Conservation (phyloP, 2,797 vertebrate species). For the Paratrypauchen microcephalus region DNA sequence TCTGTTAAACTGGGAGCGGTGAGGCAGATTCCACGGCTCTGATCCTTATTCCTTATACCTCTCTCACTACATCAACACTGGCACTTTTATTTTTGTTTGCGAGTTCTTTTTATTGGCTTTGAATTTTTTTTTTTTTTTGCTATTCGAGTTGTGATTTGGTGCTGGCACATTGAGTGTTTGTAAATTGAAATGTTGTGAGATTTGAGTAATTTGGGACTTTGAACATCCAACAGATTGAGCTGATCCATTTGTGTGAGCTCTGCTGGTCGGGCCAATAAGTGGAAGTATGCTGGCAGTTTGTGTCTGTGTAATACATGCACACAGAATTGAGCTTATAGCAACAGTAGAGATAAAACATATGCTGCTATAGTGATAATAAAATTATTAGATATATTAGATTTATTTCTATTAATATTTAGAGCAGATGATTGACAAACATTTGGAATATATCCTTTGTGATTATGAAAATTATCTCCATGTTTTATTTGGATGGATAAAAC, state of each 20-base stretch:
- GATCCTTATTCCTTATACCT: slow-evolving; percentile 23
- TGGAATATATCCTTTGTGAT: not conserved
- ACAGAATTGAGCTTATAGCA: not conserved
- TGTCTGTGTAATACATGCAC: not conserved
- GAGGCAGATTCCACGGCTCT: slow-evolving; percentile 44
- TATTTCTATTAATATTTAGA: too few relatives aligned
- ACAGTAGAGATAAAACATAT: not conserved
- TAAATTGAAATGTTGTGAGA: not conserved
- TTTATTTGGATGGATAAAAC: not conserved
- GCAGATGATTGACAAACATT: not conserved
- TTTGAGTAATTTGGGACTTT: not conserved
- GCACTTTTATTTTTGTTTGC: slow-evolving; percentile 5
- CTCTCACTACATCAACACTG: slow-evolving; percentile 24
- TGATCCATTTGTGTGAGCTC: not conserved
- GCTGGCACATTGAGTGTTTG: not conserved
- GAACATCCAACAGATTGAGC: not conserved
- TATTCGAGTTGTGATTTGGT: slow-evolving; percentile 1
- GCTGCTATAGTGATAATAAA: not conserved
- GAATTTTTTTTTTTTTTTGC: slow-evolving; percentile 9
- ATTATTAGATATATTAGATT: not conserved
- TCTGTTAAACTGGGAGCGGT: slow-evolving; percentile 74
- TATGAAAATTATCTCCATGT: not conserved
- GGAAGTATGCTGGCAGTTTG: not conserved
- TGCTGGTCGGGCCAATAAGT: not conserved
- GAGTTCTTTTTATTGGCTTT: slow-evolving; percentile 15